Base-by-base conservation (phyloP, 2,797 vertebrate genomes). In the Decapterus maruadsi region DNA sequence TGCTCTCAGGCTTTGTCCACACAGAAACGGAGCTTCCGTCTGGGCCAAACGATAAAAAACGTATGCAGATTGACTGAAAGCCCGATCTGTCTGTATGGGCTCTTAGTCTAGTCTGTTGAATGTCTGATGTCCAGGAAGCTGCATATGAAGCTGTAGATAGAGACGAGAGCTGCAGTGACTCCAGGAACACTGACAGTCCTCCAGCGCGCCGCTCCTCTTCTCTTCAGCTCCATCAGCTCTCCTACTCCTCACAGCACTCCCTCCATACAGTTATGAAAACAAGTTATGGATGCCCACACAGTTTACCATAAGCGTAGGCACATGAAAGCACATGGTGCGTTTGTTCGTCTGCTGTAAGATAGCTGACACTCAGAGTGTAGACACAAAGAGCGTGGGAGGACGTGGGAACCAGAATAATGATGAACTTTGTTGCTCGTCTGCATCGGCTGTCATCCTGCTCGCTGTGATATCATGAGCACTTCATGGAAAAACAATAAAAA, bases 321-420 rank as follows among this genome's bases (percentile, higher is more conserved):
- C 6, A 26, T 63, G 45, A 17, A 26, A 74, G 34, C 45, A 14
- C 59, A 53, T 6, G 48, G 26, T 68, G 46, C 36, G 22, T 78
- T 45, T 38, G 53, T 78, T 45, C 34, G 53, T 48, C 45, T 40
- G 4, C 48, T 55, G 65, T n/a, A 11, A 17, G 40, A 54, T 4
- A 29, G 40, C 54, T 58, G 50, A 74, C 72, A 51, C 42, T 69
- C 8, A 11, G 29, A 60, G n/a, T 42, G 20, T 16, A 31, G 26
- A 55, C 54, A 72, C 42, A 50, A 11, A 59, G 54, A 14, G 78
- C 38, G 86, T 86, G 42, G 72, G 87, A 17, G 48, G 69, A 60
- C 54, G 29, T n/a, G 40, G 17, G 38, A 77, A 46, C 26, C 19
- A 36, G 57, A 68, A 87, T 42, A 31, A 46, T 74, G 42, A 29